Conservation (phyloP, 2,113 vertebrate species). For the Motacilla alba region DNA sequence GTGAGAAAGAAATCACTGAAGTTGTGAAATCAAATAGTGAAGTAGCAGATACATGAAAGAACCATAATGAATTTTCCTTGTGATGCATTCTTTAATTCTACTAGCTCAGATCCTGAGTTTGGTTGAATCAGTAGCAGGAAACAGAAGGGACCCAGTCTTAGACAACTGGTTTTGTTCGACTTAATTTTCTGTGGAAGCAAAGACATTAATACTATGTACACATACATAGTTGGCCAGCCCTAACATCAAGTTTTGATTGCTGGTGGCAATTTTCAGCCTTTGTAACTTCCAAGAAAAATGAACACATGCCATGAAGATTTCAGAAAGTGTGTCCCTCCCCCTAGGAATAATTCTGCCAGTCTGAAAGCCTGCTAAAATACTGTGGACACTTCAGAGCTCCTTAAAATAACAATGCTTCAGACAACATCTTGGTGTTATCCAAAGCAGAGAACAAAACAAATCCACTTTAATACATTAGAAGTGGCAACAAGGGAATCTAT, state of each 20-base stretch:
- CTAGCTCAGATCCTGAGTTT: neutral
- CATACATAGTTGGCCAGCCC: neutral
- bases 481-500: neutral
- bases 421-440: neutral
- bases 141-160: neutral
- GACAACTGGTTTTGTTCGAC: neutral
- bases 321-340: neutral
- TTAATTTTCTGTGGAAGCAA: neutral
- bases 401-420: neutral
- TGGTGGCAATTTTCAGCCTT: neutral
- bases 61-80: neutral
- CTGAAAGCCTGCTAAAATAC: neutral
- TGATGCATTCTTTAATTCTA: neutral
- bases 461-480: neutral
- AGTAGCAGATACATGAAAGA: neutral
- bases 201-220: neutral
- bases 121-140: neutral
- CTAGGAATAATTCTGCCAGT: neutral
- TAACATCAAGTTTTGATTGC: neutral
- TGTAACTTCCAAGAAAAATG: neutral
- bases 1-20: neutral
- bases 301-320: neutral
- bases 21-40: neutral
- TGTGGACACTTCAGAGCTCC: neutral
- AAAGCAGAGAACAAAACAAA: neutral